phyloP scores from a whole-genome alignment of 2,113 vertebrate species.

The Nestor notabilis region DNA sequence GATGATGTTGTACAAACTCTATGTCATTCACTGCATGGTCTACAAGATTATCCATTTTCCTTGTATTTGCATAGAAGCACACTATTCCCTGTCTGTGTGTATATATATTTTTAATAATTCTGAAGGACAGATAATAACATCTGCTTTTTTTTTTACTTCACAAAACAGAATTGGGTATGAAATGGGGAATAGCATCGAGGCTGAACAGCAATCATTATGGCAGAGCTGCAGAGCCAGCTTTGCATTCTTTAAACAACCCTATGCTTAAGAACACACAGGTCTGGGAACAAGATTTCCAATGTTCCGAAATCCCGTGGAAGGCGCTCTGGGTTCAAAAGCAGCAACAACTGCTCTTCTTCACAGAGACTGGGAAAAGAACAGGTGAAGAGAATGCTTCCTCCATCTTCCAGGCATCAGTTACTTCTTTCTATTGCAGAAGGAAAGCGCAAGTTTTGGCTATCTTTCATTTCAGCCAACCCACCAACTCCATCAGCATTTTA shows the following conservation, averaged over 20 bases:
- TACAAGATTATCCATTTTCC: neutral
- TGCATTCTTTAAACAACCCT: neutral
- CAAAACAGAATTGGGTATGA: neutral
- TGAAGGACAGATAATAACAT: neutral
- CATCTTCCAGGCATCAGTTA: neutral
- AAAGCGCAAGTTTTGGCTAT: neutral
- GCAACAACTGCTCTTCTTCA: neutral
- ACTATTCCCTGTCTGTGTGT: neutral
- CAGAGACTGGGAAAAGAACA: neutral
- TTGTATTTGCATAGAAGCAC: neutral
- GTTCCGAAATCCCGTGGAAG: neutral
- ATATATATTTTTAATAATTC: neutral
- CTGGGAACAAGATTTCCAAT: neutral
- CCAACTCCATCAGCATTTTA: neutral
- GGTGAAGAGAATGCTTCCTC: neutral
- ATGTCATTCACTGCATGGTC: rapidly evolving
- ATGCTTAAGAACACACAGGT: neutral
- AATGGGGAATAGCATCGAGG: neutral
- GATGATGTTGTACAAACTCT: neutral
- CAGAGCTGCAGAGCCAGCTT: neutral
- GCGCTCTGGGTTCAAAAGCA: neutral
- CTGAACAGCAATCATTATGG: neutral
- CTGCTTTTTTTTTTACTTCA: neutral
- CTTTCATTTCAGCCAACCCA: neutral
- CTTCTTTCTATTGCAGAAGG: neutral